These are phyloP conservation scores for Hippasteria phrygiana DNA, from an alignment of 53 echinoderm and acorn worm genomes.

Conservation along the genomic window DNA sequence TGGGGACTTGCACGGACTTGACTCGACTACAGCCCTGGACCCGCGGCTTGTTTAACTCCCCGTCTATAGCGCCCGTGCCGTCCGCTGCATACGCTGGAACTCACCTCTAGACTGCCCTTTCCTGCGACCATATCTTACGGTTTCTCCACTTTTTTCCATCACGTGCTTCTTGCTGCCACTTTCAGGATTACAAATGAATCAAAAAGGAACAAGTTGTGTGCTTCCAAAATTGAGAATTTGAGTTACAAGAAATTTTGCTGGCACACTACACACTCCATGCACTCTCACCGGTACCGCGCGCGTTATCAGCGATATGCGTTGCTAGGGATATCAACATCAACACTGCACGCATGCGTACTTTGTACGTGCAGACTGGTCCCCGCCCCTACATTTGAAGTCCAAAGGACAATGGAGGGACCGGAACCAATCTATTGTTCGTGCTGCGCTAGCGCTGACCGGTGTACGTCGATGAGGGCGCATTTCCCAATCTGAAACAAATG, in stretches of 20 bases:
- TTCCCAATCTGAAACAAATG: too few relatives aligned
- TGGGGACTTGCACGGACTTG: too few relatives aligned
- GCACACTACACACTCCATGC: neutral
- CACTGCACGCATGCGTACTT: constrained; percentile 7
- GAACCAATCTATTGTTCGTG: too few relatives aligned
- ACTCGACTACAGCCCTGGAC: too few relatives aligned
- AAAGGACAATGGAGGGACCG: neutral
- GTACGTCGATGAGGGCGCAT: too few relatives aligned
- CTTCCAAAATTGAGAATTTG: neutral
- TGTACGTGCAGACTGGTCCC: neutral
- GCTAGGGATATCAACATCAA: constrained; percentile 20
- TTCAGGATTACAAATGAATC: neutral
- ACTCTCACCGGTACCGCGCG: neutral
- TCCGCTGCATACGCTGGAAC: neutral
- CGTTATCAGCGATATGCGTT: neutral
- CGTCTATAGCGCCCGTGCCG: too few relatives aligned
- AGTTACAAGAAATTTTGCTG: neutral
- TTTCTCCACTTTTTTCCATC: constrained; percentile 77
- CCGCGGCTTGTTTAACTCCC: too few relatives aligned
- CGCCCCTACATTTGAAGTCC: neutral
- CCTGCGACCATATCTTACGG: constrained; percentile 88
- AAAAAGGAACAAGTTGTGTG: neutral
- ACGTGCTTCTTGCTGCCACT: neutral
- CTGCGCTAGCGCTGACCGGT: too few relatives aligned
- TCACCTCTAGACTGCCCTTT: constrained; percentile 87